phyloP scores from a whole-genome alignment of 2,113 vertebrate species.

The Irena cyanogastra region DNA sequence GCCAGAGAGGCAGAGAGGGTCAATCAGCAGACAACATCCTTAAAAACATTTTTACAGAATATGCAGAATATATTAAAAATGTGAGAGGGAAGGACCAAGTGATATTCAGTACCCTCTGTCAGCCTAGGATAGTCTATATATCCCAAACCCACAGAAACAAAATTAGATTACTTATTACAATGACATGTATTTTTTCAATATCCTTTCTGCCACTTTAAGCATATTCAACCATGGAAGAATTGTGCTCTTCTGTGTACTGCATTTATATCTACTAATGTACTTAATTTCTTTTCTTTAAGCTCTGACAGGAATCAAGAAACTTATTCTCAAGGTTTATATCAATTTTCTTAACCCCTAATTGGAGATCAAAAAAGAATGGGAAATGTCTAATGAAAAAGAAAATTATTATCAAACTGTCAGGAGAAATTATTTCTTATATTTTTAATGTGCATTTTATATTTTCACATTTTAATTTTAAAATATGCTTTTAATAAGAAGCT shows the following conservation, averaged over 20 bases:
- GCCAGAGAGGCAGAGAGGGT: neutral
- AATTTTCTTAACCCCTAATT: neutral
- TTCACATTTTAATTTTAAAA: neutral
- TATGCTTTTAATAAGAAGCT: neutral
- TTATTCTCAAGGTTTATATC: neutral
- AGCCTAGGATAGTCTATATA: neutral
- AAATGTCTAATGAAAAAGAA: neutral
- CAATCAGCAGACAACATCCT: neutral
- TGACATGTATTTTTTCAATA: neutral
- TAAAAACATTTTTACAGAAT: neutral
- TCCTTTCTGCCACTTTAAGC: neutral
- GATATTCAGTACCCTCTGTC: neutral
- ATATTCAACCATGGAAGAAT: neutral
- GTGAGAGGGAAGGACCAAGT: neutral
- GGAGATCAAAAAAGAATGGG: neutral
- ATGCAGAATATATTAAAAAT: neutral
- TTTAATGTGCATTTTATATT: neutral
- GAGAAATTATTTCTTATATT: neutral
- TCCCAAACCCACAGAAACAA: neutral
- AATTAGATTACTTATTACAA: neutral
- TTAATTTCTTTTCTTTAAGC: neutral
- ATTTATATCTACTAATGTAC: neutral
- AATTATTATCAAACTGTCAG: neutral
- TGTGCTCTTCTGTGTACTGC: neutral
- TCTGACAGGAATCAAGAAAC: neutral